Conservation (phyloP, 2,888 invertebrate genomes). For the Priocnemis perturbator region DNA sequence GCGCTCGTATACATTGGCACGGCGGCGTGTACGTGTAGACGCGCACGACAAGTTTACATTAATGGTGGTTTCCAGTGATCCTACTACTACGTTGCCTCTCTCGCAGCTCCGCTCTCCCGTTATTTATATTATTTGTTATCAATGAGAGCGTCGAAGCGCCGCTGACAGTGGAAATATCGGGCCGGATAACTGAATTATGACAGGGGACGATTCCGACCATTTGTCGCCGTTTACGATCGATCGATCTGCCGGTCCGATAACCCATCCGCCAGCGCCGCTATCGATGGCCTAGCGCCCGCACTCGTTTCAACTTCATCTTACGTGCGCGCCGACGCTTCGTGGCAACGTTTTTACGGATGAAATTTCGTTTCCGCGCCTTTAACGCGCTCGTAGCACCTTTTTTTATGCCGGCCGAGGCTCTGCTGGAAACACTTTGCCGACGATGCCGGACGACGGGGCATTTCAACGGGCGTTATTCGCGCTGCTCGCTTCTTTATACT, state of each 20-base stretch:
- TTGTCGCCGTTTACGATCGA: conserved; percentile 2
- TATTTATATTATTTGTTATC: conserved; percentile 9
- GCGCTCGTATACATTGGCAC: conserved; percentile 22
- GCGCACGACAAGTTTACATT: conserved; percentile 21
- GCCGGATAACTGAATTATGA: conserved; percentile 5
- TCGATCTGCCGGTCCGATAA: background rate
- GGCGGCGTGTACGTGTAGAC: conserved; percentile 14
- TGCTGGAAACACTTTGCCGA: no score
- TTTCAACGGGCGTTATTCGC: no score
- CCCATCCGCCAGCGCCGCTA: no score
- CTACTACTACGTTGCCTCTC: conserved; percentile 16
- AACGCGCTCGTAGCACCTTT: no score
- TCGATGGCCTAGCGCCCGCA: no score
- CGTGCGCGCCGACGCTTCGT: no score
- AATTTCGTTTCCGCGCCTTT: no score
- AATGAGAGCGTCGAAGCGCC: conserved; percentile 4
- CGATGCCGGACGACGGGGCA: no score
- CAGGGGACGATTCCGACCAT: conserved; percentile 1
- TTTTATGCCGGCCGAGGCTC: no score
- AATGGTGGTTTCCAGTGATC: conserved; percentile 18
- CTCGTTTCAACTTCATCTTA: no score
- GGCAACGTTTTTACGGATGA: no score
- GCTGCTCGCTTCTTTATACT: no score
- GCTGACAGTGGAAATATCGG: conserved; percentile 4
- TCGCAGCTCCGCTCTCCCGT: background rate